Percentiles rank a stretch among this genome's conserved stretches.
These are phyloP conservation scores for Zaprionus tsacasi DNA, from an alignment of 1,140 invertebrate species.

Conservation along the genomic window DNA sequence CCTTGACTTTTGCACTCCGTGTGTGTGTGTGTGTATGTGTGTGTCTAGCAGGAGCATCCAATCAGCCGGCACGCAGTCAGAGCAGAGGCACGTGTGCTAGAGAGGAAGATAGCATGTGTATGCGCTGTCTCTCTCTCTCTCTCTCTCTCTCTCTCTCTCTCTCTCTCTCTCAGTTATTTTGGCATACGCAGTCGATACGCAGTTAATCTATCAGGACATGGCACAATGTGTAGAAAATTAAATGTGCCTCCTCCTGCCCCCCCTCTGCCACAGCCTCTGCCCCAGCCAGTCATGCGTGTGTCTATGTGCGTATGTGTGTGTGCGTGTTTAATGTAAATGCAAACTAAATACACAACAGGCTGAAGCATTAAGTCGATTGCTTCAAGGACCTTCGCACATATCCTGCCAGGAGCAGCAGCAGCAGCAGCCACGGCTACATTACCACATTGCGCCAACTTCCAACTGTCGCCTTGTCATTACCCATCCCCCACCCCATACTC, in stretches of 20 bases:
- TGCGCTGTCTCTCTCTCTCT: background rate
- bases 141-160: background rate
- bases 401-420: constrained; percentile 5
- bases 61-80: constrained; percentile 44
- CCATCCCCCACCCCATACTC: constrained; percentile 11
- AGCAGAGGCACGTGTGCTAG: background rate
- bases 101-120: constrained; percentile 3
- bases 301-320: constrained; percentile 26
- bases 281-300: constrained; percentile 44
- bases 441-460: background rate
- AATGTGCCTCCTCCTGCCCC: constrained; percentile 41
- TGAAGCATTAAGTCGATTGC: constrained; percentile 80
- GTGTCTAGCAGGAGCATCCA: constrained; percentile 37
- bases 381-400: constrained; percentile 67
- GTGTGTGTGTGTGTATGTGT: constrained; percentile 4
- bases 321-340: constrained; percentile 71
- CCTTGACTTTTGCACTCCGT: constrained; percentile 72
- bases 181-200: constrained; percentile 45
- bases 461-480: constrained; percentile 63
- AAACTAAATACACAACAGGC: constrained; percentile 78
- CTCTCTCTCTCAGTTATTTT: constrained; percentile 18
- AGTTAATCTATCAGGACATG: constrained; percentile 74
- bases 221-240: constrained; percentile 74
- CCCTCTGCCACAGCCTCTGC: background rate
- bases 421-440: background rate